Evolutionary conservation across 2,888 invertebrate genomes (phyloP), one percentile per base, ranked within the genome.

Genomic region (Lochmaea capreae): DNA sequence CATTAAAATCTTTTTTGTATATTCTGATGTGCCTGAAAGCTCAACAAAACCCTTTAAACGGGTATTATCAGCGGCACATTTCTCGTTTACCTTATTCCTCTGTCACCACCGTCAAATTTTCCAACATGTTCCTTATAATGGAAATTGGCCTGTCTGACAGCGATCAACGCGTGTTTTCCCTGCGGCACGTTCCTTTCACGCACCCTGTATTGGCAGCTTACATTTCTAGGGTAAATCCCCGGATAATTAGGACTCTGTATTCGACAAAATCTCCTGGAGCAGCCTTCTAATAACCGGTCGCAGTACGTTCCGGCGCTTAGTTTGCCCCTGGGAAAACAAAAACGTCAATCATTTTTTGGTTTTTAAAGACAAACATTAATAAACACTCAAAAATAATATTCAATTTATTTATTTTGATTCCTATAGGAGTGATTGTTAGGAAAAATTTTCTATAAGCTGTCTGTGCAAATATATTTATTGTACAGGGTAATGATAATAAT

Each of bases 231-330:
- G 87, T 96, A 97, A 79, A 95, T 92, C 68, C 96, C 96, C 12
- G 96, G 96, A 87, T 94, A 96, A 89, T 97, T 97, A 12, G 96
- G 97, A 33, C 95, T 95, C 87, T 95, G 94, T 76, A 95, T 92
- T 77, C 94, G 92, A 87, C 87, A 87, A 10, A 85, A 83, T 46
- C 86, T 87, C 74, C 91, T 90, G 86, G 93, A 93, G 86, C 95
- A 95, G 85, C 93, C 92, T 83, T 93, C 93, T 81, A 95, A 90
- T 81, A 94, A 90, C 33, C 94, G 91, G 88, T 95, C 94, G 87
- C 95, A 95, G 86, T 94, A 94, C 77, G 93, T 93, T 78, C 93
- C 93, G 18, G 92, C 90, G 66, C 93, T 92, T 73, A 92, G 88
- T 81, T 94, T 93, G 33, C 95, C 95, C 67, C 78, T 77, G 71